A percentile compares a stretch with the other conserved stretches of the same genome.
Conservation (phyloP, 2,113 vertebrate species). For the Microtus ochrogaster region DNA sequence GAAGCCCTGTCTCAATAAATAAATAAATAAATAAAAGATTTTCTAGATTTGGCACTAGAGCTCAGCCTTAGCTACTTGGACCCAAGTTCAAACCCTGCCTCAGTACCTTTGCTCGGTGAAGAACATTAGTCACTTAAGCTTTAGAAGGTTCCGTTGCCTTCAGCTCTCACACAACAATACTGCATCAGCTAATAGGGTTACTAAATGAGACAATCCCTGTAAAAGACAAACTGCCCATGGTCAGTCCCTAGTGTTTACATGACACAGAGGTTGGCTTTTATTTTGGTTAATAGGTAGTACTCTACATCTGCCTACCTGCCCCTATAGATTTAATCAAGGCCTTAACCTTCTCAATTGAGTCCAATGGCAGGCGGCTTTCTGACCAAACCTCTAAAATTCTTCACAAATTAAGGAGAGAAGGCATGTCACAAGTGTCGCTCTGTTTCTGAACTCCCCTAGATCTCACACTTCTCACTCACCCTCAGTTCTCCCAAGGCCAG, state of each 20-base stretch:
- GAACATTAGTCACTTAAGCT: not conserved
- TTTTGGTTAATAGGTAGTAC: not conserved
- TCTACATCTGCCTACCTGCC: not conserved
- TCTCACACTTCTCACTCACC: not conserved
- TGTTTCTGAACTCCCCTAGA: not conserved
- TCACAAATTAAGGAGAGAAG: not conserved
- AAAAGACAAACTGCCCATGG: not conserved
- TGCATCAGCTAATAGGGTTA: not conserved
- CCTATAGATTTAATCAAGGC: not conserved
- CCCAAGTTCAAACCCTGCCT: not conserved
- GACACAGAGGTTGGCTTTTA: not conserved
- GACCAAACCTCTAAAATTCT: slow-evolving; percentile 4
- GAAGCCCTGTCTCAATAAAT: too few species aligned
- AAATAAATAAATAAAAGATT: not conserved
- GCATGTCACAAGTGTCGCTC: not conserved
- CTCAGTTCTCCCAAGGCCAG: not conserved
- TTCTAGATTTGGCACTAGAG: slow-evolving; percentile 1
- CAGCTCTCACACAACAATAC: not conserved
- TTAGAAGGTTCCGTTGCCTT: not conserved
- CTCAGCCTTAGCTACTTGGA: not conserved
- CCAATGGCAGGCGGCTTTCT: not conserved
- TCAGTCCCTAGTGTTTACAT: not conserved
- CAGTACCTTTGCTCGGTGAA: not conserved
- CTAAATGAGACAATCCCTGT: not conserved
- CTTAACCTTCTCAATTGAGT: not conserved